These are phyloP conservation scores for Epicauta chinensis DNA, from an alignment of 1,140 invertebrate genomes.

Conservation along the genomic window DNA sequence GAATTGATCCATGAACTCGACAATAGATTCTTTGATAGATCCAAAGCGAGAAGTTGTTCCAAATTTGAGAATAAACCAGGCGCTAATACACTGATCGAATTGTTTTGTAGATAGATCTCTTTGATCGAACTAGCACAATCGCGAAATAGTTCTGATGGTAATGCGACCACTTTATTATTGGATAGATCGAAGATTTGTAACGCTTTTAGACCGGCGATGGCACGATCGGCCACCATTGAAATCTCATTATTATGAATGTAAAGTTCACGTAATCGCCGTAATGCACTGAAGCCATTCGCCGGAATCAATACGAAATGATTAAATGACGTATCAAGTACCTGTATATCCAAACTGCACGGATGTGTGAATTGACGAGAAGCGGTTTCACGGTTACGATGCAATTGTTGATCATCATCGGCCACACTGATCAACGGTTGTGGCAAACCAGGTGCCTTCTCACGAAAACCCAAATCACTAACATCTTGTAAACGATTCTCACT, in stretches of 20 bases:
- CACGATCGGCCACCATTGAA: conserved; percentile 74
- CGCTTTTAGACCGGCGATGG: conserved; percentile 68
- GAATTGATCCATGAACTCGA: conserved; percentile 76
- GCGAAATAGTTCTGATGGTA: conserved; percentile 77
- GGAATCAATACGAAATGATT: conserved; percentile 80
- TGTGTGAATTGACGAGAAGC: conserved; percentile 40
- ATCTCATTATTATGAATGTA: conserved; percentile 80
- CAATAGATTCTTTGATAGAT: conserved; percentile 81
- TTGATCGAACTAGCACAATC: conserved; percentile 71
- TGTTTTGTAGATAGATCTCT: conserved; percentile 82
- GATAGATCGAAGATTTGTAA: conserved; percentile 78
- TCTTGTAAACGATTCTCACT: conserved; percentile 81
- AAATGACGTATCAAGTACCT: conserved; percentile 73
- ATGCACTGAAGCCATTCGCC: conserved; percentile 67
- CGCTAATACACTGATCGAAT: conserved; percentile 74
- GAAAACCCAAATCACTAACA: conserved; percentile 71
- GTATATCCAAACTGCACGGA: conserved; percentile 70
- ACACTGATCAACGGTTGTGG: conserved; percentile 58
- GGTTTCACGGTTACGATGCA: conserved; percentile 41
- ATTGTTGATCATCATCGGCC: conserved; percentile 43
- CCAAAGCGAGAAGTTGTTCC: conserved; percentile 75
- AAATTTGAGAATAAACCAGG: conserved; percentile 76
- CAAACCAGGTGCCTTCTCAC: conserved; percentile 50
- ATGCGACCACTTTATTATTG: conserved; percentile 78
- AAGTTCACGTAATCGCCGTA: conserved; percentile 67